phyloP scores from a whole-genome alignment of 2,888 invertebrate genomes.

The Oxystoma pomonae region DNA sequence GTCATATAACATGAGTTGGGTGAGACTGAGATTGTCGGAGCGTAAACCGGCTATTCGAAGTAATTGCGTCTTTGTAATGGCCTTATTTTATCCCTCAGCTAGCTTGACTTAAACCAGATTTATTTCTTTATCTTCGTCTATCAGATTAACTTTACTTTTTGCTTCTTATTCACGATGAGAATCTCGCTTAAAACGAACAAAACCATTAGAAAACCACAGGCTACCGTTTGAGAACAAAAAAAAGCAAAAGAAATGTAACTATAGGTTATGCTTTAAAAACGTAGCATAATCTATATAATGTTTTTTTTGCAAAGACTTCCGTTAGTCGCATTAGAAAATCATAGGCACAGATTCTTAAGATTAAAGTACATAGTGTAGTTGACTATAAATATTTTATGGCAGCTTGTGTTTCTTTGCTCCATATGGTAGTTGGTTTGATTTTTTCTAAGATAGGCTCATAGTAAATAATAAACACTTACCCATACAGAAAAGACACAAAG shows the following conservation, averaged over 20 bases:
- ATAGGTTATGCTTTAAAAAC: no score
- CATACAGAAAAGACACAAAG: no score
- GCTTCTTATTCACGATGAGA: background rate
- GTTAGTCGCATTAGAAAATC: no score
- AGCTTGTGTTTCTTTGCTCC: no score
- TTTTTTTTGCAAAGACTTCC: no score
- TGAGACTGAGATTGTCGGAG: conserved; percentile 37
- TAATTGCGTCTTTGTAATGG: background rate
- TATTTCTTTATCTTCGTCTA: background rate
- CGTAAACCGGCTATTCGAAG: background rate
- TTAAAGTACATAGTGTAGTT: no score
- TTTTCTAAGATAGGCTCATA: no score
- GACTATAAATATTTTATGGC: no score
- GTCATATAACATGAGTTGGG: conserved; percentile 41
- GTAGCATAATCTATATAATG: no score
- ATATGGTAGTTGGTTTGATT: no score
- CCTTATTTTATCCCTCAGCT: background rate
- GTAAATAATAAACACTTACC: no score
- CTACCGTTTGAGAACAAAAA: background rate
- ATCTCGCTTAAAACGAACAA: background rate
- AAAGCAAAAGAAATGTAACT: background rate
- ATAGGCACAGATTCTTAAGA: no score
- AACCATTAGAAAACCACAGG: background rate
- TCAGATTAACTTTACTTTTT: background rate
- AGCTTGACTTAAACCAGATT: background rate